These are phyloP conservation scores for Hassar affinis DNA, from an alignment of 2,113 vertebrate genomes.

Conservation along the genomic window DNA sequence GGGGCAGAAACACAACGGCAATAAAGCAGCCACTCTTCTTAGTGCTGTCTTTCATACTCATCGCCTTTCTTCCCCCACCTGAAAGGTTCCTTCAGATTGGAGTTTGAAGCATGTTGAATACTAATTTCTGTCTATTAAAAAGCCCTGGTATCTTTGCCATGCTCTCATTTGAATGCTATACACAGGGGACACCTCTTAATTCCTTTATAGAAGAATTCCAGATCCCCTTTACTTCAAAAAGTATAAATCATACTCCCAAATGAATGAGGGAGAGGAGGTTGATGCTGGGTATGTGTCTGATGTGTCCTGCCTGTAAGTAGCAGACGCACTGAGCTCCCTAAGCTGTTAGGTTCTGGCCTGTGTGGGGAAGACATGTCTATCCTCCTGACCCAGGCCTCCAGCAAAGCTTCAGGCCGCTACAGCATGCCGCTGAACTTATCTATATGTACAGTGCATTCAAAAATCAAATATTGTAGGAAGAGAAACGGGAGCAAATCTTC, in stretches of 20 bases:
- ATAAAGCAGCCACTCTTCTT: constrained; percentile 74
- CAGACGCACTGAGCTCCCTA: constrained; percentile 66
- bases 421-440: constrained; percentile 29
- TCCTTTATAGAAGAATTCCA: constrained; percentile 81
- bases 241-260: constrained; percentile 84
- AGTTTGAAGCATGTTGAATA: constrained; percentile 79
- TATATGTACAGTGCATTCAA: constrained; percentile 40
- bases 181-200: constrained; percentile 79
- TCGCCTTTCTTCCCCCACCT: constrained; percentile 79
- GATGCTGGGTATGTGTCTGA: constrained; percentile 70
- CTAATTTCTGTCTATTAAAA: constrained; percentile 82
- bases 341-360: constrained; percentile 71
- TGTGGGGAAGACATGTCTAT: constrained; percentile 60
- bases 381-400: constrained; percentile 60
- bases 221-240: constrained; percentile 81
- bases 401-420: constrained; percentile 32
- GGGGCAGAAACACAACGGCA: constrained; percentile 71
- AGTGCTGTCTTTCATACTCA: constrained; percentile 74
- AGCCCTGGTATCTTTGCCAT: constrained; percentile 76
- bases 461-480: constrained; percentile 12
- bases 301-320: constrained; percentile 71
- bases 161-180: constrained; percentile 80
- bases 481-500: neutral
- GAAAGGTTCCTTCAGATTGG: constrained; percentile 79
- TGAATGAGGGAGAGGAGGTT: constrained; percentile 70